Evolutionary conservation across 2,113 vertebrate genomes (phyloP), one percentile per base, ranked within the genome.

Genomic region (Nothobranchius furzeri): DNA sequence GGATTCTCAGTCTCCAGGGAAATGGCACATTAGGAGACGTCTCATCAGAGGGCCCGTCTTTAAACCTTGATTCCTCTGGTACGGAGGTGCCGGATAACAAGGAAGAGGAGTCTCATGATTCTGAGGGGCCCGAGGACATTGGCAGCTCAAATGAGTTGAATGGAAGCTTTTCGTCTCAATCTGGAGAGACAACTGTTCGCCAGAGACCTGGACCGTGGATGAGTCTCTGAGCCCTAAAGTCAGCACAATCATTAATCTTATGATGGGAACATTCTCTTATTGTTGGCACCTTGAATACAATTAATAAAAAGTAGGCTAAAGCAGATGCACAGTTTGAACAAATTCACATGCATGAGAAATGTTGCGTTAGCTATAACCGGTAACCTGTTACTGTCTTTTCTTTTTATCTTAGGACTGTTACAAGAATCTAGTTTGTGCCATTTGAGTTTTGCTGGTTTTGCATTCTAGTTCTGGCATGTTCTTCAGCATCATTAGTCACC

Each of bases 151-250:
- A 73, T 0, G 57, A 10, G 40, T 15, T 51, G 9, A 45, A 67
- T 24, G 68, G 53, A 25, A 25, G 24, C 63, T 48, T 37, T 35
- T 58, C 25, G 60, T 50, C 79, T 52, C 60, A 60, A 1, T 63
- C 60, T 30, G 42, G 42, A 1, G 85, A 89, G 64, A 75, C 76
- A 0, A 17, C 4, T 0, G 73, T 91, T n/a, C 68, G 90, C 4
- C 90, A 89, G 68, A 87, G 90, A 85, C 68, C 81, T 6, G 87
- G 83, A 12, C 70, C 85, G 8, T 85, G 81, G 77, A 87, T 87
- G 80, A 88, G 81, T 60, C 81, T 82, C 63, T 89, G 63, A 87
- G 62, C 35, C 53, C 43, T 30, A 45, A 30, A 74, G 43, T 61
- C 69, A 20, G 7, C 36, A 2, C 53, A 54, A 11, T 42, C 24